Evolutionary conservation across 2,888 invertebrate genomes (phyloP), one percentile per base, ranked within the genome.

Genomic region (Scelioninae gen. 1): DNA sequence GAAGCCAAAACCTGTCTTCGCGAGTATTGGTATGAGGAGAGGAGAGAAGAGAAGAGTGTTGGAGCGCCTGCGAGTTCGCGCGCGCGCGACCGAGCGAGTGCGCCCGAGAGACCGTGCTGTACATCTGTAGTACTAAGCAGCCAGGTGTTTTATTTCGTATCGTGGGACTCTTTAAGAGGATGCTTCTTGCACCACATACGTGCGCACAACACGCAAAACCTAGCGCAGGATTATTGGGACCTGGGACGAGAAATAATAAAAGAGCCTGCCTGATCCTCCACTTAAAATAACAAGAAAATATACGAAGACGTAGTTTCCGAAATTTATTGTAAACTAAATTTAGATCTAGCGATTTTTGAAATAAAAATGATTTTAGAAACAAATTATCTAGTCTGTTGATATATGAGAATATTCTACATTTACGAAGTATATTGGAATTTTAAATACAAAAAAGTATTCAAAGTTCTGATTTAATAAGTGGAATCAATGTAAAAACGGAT

Each of bases 1-100:
- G 89, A 85, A 85, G 83, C 85, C 82, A 77, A 85, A 85, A 85
- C 85, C 85, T 84, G 85, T 85, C 83, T 79, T 71, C 82, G 80
- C 83, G 79, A 77, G 74, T 76, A 79, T 76, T 83, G 65, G 83
- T 83, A 82, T 62, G 77, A 69, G 49, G 5, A 38, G 8, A 38
- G 65, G 60, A 66, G 62, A 60, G 78, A 49, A 74, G 43, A 58
- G 69, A 74, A 60, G 75, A 78, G 71, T 38, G 72, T 58, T 23
- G 23, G 56, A 56, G 63, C 72, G 82, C 63, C 56, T 58, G 74
- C 62, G 83, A 69, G 83, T 74, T 77, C 49, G 65, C 62, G 83
- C 74, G 83, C 77, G 80, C 49, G 65, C 56, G 47, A 58, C 45
- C 71, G 53, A 16, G 43, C 66, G 62, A 66, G 58, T 51, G 79